Evolutionary conservation across 2,888 invertebrate genomes (phyloP), one percentile per base, ranked within the genome.

Genomic region (Sarcophaga subvicina): DNA sequence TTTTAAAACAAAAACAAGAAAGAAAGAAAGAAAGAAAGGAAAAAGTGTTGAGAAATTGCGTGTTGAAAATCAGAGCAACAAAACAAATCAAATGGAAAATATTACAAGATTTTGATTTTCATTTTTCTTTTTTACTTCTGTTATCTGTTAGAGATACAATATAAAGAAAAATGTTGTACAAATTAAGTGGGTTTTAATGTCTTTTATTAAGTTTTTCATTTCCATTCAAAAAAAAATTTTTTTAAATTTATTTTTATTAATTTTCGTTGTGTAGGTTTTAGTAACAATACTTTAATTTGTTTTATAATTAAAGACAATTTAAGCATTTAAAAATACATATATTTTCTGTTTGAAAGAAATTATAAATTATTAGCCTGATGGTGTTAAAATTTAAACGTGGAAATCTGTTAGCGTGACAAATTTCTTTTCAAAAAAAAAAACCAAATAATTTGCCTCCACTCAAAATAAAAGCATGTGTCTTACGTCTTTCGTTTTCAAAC

Each of bases 161-260:
- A 80, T 73, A 2, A 72, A 37, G 59, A 66, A 82, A 20, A 77
- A 76, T 47, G 45, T 66, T 66, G 49, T 62, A 69, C 37, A 47
- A 71, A 54, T 66, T 83, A 87, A 84, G 77, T 87, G 80, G 84
- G 75, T 81, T 87, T 81, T 80, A 79, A 78, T 83, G 83, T 78
- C 81, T 81, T 78, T 70, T 12, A 70, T 45, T 45, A 54, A 12
- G 22, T 71, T 71, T 70, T 27, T 12, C 60, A 8, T 59, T 72
- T n/a, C 27, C 22, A 4, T 25, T 63, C 14, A 63, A 63, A 63
- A 27, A 63, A 27, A 63, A 5, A 1, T 25, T 25, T 25, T 25
- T 25, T 4, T 25, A 3, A 0, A 27, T 27, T 4, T 27, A 4
- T 27, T 45, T 69, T 71, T 25, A 27, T 22, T 73, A 8, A 2